Evolutionary conservation across 2,113 vertebrate genomes (phyloP), one percentile per base, ranked within the genome.

Genomic region (Callocephalon fimbriatum): DNA sequence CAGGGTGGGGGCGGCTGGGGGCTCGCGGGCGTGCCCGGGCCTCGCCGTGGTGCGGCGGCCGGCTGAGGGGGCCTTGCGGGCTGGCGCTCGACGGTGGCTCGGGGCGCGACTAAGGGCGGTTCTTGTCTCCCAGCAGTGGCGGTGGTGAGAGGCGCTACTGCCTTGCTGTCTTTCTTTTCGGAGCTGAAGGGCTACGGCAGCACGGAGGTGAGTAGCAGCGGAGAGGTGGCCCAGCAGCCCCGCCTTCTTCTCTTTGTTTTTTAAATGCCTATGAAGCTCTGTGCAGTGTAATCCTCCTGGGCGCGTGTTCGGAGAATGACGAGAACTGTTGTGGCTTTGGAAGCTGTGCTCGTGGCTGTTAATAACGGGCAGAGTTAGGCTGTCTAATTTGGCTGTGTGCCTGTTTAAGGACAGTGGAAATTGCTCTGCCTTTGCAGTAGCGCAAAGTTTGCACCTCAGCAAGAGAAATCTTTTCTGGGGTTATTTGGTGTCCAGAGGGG

Each of bases 241-340:
- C 32, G 32, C 54, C 8, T 58, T 22, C 2, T n/a, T n/a, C 32
- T n/a, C 54, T 22, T 63, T 58, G 66, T 42, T 67, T 42, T 2
- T 53, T 19, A 71, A 73, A 32, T 54, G 23, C 37, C 26, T 54
- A 0, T 73, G 50, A 63, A 86, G 12, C 6, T 50, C 67, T 76
- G 8, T 58, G 42, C 62, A 42, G 10, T 76, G 19, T 70, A 80
- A 77, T 80, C 59, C 10, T n/a, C 40, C 54, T 54, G 48, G 20
- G 51, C 32, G 15, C 0, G 0, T 31, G n/a, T 56, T 70, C 23
- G 86, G 93, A 97, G 58, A 97, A 97, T 9, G 90, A 67, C 3
- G 94, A 97, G 67, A 59, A 45, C 15, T 77, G 95, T 97, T 76
- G 97, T 96, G 53, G 31, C 37, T 51, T 87, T 59, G 58, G 79